Evolutionary conservation across 1,140 invertebrate species (phyloP), one percentile per base, ranked within the genome.

Genomic region (Drosophila bifasciata): DNA sequence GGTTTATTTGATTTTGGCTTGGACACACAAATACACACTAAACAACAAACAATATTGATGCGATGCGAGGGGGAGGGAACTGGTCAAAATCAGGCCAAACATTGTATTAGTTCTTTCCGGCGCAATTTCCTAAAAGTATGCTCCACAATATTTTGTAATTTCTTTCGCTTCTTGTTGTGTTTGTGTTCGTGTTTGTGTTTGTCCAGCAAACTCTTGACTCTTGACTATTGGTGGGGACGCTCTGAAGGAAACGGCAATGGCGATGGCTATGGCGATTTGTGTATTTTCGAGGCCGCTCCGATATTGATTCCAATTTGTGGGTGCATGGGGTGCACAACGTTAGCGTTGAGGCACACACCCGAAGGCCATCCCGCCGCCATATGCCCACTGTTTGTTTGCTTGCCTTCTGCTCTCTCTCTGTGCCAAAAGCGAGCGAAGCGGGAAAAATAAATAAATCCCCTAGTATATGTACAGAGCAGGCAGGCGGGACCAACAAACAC

Each of bases 351-450:
- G 28, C 28, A 28, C 28, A 25, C 8, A 32, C 16, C 46, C 23
- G 64, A 70, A 75, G 75, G 66, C 75, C 66, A 74, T 43, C 46
- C 71, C 58, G 32, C 32, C 59, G 67, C 64, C 75, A 71, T 74
- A 77, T 77, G 75, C 75, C 64, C 75, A 74, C 74, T 77, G 74
- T 77, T 74, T 77, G 74, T 77, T 74, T 77, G 75, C 71, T 36
- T 36, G 32, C 32, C 75, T 75, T 69, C 51, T 64, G 58, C 32
- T 36, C 6, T 7, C 75, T 70, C 62, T 7, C 75, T 70, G 58
- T 63, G 39, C 32, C 55, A 16, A 49, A 55, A 69, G 50, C 59
- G 59, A 70, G 57, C 50, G 45, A 60, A 75, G 41, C 75, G 44
- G 58, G 58, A 63, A 77, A 75, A 70, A 77, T 74, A 75, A 77